Evolutionary conservation across 92 coral and sea anemone genomes (phyloP), one percentile per base, ranked within the genome.

Genomic region (Desmophyllum pertusum): DNA sequence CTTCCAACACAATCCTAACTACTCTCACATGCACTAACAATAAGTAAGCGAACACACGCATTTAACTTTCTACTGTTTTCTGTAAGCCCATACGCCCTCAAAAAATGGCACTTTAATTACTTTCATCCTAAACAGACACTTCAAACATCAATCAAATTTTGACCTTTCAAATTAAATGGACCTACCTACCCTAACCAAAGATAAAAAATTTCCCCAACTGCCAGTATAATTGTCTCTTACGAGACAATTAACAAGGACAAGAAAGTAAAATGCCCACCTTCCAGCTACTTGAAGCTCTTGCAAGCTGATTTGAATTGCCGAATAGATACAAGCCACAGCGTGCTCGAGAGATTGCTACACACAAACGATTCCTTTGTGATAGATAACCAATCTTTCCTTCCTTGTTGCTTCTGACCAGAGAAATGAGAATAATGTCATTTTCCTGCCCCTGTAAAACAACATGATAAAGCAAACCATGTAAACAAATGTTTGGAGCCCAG

Each of bases 321-420:
- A 93, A 93, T 2, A 93, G 81, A 86, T 93, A 93, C 80, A 93
- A 77, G 11, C 93, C 98, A 80, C 91, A 83, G 7, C 92, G 89
- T 15, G 98, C 98, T 6, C 98, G 94, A 11, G 98, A 93, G 14
- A 93, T 86, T 18, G 98, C 95, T 17, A 93, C 98, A 87, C 98
- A 93, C 7, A 93, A 75, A 33, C 98, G 94, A 59, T 93, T 91
- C 50, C 55, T 85, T 3, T 89, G 81, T 4, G 83, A 27, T 21
- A 93, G 85, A 66, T 86, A 93, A 3, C 98, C 98, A 42, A 93
- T 93, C 51, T 14, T 84, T 4, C n/a, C n/a, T n/a, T 70, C 76
- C 6, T 15, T 10, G 48, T 67, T 66, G 37, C 91, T 86, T 33
- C 98, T 93, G 25, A 93, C 98, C 79, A 93, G 82, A 4, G 98